These are phyloP conservation scores for Arrhamphus sclerolepis DNA, from an alignment of 2,797 vertebrate genomes.

Conservation along the genomic window DNA sequence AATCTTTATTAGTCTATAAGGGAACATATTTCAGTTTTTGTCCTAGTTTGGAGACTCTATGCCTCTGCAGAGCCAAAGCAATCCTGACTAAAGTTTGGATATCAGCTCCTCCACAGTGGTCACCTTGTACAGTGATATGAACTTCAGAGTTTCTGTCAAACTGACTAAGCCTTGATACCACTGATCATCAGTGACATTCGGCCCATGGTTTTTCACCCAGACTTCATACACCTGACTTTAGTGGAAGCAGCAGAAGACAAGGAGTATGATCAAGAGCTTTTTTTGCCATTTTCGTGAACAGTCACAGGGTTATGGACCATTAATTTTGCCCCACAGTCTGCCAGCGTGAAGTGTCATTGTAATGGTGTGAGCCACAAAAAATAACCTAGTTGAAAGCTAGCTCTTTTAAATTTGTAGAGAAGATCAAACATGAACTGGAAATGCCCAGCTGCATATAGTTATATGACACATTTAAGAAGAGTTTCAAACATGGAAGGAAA, in stretches of 20 bases:
- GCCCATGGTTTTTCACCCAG: not conserved
- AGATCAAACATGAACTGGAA: not conserved
- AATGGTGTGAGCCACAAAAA: not conserved
- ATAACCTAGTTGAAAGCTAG: not conserved
- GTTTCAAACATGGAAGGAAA: not conserved
- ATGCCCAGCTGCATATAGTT: not conserved
- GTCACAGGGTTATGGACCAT: no score
- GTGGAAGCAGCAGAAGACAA: not conserved
- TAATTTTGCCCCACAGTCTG: slow-evolving; percentile 4
- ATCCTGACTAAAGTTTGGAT: not conserved
- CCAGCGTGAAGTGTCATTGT: not conserved
- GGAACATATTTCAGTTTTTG: no score
- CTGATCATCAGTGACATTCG: not conserved
- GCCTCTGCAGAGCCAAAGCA: not conserved
- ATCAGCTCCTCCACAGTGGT: not conserved
- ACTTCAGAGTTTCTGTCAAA: not conserved
- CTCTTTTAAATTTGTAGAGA: not conserved
- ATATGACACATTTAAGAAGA: not conserved
- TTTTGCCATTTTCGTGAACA: no score
- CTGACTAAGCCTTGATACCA: not conserved
- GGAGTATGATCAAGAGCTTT: no score
- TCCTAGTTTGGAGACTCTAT: no score
- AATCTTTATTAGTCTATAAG: no score
- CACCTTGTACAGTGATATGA: not conserved
- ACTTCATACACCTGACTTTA: not conserved